Percentiles rank a stretch among this genome's conserved stretches.
phyloP scores from a whole-genome alignment of 2,888 invertebrate species.

The Cloeon dipterum region DNA sequence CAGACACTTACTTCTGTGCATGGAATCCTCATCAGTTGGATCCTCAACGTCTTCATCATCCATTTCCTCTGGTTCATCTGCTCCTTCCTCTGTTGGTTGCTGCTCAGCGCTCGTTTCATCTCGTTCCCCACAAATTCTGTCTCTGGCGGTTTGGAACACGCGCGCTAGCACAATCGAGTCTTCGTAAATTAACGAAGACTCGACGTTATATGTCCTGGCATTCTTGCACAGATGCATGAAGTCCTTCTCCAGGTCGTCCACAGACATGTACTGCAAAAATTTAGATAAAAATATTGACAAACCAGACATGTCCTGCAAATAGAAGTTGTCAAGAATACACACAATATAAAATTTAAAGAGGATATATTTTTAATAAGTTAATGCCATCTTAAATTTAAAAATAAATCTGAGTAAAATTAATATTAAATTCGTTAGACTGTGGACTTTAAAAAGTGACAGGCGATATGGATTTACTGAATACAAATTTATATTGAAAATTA shows the following conservation, averaged over 20 bases:
- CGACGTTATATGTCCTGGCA: constrained; percentile 32
- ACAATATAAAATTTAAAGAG: background rate
- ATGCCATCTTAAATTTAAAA: no score
- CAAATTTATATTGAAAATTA: no score
- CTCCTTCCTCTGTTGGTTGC: background rate
- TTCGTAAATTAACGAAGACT: constrained; percentile 29
- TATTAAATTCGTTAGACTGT: no score
- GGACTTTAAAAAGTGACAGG: no score
- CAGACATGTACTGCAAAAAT: constrained; percentile 6
- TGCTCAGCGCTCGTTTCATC: background rate
- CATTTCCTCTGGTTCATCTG: constrained; percentile 4
- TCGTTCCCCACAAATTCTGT: background rate
- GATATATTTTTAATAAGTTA: no score
- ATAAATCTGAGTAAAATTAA: no score
- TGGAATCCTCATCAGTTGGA: no score
- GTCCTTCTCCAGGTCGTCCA: constrained; percentile 17
- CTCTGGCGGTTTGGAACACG: constrained; percentile 11
- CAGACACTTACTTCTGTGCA: no score
- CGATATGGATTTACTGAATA: no score
- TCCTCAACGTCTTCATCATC: constrained; percentile 5
- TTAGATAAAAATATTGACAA: no score
- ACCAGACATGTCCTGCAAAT: no score
- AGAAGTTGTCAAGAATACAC: background rate
- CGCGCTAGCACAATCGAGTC: constrained; percentile 29
- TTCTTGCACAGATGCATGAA: constrained; percentile 30